Evolutionary conservation across 2,888 invertebrate genomes (phyloP).

Genomic region (Periphyllus acericola): DNA sequence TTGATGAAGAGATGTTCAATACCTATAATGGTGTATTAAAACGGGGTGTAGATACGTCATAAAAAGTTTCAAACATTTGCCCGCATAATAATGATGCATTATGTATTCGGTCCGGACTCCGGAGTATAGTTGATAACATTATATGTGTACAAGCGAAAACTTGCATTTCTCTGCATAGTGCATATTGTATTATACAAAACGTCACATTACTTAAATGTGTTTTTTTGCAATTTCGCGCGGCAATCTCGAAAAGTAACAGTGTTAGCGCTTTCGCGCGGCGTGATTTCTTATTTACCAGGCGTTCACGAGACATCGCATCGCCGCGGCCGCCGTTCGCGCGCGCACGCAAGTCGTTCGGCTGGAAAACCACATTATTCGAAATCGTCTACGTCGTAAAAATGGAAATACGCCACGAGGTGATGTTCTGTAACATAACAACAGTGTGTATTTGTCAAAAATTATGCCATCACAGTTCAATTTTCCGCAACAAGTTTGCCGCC

Average conservation of each 20-base stretch:
- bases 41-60: neutral
- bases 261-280: neutral
- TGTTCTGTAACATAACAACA: neutral
- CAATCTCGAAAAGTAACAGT: neutral
- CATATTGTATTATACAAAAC: neutral
- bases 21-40: neutral
- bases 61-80: neutral
- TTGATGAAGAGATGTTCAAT: too few species aligned
- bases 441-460: neutral
- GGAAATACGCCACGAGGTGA: neutral
- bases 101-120: neutral
- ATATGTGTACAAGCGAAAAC: neutral
- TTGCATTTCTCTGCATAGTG: neutral
- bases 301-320: neutral
- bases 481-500: neutral
- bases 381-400: constrained; percentile 5
- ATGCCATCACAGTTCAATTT: neutral
- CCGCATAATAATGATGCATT: neutral
- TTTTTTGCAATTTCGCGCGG: neutral
- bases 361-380: constrained; percentile 12
- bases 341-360: neutral
- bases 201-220: neutral
- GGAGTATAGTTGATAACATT: neutral
- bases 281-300: constrained; percentile 4
- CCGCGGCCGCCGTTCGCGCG: neutral